Conservation (phyloP, 2,797 vertebrate genomes). For the Hephaestus fuliginosus region DNA sequence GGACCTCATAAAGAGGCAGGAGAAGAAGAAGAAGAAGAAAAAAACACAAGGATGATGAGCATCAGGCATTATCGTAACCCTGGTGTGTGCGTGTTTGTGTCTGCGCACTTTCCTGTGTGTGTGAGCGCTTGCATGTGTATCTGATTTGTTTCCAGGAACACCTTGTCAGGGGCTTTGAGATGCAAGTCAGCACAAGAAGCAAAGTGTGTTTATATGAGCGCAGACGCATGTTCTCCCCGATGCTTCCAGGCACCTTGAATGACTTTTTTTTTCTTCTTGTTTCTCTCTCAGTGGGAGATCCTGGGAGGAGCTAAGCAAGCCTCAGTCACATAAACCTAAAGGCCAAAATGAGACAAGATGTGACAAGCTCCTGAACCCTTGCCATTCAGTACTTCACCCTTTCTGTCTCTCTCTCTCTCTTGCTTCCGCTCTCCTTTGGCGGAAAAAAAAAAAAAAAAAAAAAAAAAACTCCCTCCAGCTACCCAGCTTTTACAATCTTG, state of each 20-base stretch:
- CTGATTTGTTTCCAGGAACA: conserved; percentile 84
- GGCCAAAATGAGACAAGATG: conserved; percentile 85
- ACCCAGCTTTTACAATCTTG: conserved; percentile 76
- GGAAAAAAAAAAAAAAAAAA: conserved; percentile 31
- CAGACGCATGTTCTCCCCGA: conserved; percentile 78
- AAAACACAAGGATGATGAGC: conserved; percentile 66
- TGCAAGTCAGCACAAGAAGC: conserved; percentile 89
- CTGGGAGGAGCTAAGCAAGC: conserved; percentile 81
- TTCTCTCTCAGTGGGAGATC: conserved; percentile 79
- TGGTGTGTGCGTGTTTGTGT: conserved; percentile 27
- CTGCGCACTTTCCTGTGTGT: conserved; percentile 44
- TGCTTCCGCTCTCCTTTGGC: conserved; percentile 68
- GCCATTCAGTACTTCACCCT: conserved; percentile 75
- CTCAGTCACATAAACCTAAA: conserved; percentile 83
- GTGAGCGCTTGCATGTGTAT: conserved; percentile 52
- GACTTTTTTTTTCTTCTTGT: conserved; percentile 60
- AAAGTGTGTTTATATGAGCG: conserved; percentile 81
- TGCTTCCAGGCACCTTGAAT: conserved; percentile 84
- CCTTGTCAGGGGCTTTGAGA: conserved; percentile 80
- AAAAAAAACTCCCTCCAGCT: conserved; percentile 71
- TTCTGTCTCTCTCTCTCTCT: conserved; percentile 44
- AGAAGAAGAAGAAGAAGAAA: conserved; percentile 14
- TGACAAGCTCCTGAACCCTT: conserved; percentile 84
- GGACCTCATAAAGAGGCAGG: conserved; percentile 55
- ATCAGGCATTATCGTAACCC: conserved; percentile 62